Conservation (phyloP, 2,888 invertebrate species). For the Drosophila prolongata region DNA sequence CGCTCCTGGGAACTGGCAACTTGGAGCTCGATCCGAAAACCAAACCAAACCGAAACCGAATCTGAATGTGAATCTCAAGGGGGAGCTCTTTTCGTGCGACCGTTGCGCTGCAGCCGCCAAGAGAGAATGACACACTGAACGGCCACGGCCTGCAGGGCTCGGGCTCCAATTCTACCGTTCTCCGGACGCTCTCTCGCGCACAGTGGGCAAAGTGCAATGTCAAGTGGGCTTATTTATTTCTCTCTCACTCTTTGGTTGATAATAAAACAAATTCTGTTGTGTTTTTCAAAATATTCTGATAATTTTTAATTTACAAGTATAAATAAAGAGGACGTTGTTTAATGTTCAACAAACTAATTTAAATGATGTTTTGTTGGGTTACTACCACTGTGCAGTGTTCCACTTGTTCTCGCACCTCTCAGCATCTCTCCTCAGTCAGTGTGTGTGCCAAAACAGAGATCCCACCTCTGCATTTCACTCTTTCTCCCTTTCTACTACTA, state of each 20-base stretch:
- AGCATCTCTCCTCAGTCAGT: conserved; percentile 5
- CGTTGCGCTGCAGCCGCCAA: conserved; percentile 72
- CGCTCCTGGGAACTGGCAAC: conserved; percentile 25
- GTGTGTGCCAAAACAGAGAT: conserved; percentile 58
- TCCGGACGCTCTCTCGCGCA: conserved; percentile 7
- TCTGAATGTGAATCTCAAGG: conserved; percentile 1
- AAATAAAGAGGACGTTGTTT: too few relatives aligned
- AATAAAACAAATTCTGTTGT: too few relatives aligned
- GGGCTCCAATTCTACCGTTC: conserved; percentile 40
- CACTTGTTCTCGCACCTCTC: conserved; percentile 21
- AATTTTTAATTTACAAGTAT: too few relatives aligned
- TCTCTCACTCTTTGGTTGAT: too few relatives aligned
- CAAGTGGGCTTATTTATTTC: background rate
- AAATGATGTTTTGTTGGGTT: too few relatives aligned
- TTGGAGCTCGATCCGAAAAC: conserved; percentile 3
- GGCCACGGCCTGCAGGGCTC: conserved; percentile 40
- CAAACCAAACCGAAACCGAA: conserved; percentile 11
- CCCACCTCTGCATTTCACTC: conserved; percentile 43
- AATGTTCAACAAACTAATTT: too few relatives aligned
- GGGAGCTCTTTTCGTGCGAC: conserved; percentile 48
- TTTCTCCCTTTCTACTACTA: conserved; percentile 13
- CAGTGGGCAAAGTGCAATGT: conserved; percentile 4
- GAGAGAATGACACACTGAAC: conserved; percentile 70
- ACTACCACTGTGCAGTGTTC: conserved; percentile 17
- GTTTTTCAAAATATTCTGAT: too few relatives aligned